Evolutionary conservation across 2,797 vertebrate species (phyloP), one percentile per base, ranked within the genome.

Genomic region (Fundulus diaphanus): DNA sequence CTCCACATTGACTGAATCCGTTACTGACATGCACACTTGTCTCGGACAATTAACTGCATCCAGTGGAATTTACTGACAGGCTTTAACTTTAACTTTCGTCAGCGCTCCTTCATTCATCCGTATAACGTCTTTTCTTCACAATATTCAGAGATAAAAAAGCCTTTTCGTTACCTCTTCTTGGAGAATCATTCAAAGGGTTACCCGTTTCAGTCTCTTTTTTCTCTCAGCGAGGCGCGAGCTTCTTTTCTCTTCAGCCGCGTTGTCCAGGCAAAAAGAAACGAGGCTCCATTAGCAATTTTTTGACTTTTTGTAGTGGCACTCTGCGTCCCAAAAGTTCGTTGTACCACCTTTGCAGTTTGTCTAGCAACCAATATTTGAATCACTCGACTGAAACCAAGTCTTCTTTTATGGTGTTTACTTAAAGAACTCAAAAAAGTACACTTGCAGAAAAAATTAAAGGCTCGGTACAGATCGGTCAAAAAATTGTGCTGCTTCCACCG

Each of bases 141-240:
- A 40, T 40, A 20, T 42, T 40, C 63, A 42, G 9, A 42, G 63
- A 66, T 66, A 42, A 66, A 40, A 9, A 66, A 37, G 35, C 22
- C 33, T 66, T 66, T 66, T 40, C 22, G 35, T 40, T 66, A 66
- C 63, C 35, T 66, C 18, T 33, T 61, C 57, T 13, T 1, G 29
- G 29, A 61, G 57, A 61, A 61, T 33, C 15, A 29, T 61, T 61
- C 57, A 33, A 61, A 61, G 31, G 29, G 31, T 61, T 61, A 33
- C 57, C 57, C 57, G 57, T 61, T 66, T 66, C 63, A 66, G 35
- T 42, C 35, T 66, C 63, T 24, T 40, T n/a, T 37, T 66, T 66
- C 63, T 42, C 37, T 40, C 33, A 4, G 35, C 37, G 35, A 66
- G 63, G 29, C 57, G 11, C 2, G 40, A 42, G 40, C 40, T 42